Percentiles rank a stretch among this genome's conserved stretches.
These are phyloP conservation scores for Galeruca laticollis DNA, from an alignment of 2,888 invertebrate species.

Conservation along the genomic window DNA sequence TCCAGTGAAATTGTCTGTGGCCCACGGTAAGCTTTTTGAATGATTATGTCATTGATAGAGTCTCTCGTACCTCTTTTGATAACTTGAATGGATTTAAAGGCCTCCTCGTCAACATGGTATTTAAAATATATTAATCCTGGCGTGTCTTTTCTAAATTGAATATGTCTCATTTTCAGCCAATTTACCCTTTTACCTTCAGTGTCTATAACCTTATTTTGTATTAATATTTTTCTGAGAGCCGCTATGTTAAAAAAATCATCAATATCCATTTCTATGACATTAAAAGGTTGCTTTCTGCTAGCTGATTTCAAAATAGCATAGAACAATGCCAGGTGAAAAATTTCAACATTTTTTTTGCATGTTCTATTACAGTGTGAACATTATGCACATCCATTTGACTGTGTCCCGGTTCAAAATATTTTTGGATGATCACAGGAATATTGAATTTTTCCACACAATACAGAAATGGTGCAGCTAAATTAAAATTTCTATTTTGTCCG, in stretches of 20 bases:
- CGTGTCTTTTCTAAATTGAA: conserved; percentile 13
- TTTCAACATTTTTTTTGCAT: conserved; percentile 1
- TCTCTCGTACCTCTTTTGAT: conserved; percentile 14
- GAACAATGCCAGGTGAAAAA: neutral
- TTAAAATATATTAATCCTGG: conserved; percentile 13
- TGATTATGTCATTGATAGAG: conserved; percentile 12
- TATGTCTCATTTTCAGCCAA: conserved; percentile 12
- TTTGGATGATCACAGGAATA: neutral
- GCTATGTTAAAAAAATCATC: neutral
- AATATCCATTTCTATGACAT: neutral
- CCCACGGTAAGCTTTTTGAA: conserved; percentile 13
- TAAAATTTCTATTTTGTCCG: neutral
- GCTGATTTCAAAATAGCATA: neutral
- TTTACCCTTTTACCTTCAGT: conserved; percentile 12
- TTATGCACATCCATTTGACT: neutral
- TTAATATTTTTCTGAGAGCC: conserved; percentile 11
- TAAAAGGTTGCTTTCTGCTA: neutral
- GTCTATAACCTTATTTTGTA: conserved; percentile 13
- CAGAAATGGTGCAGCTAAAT: neutral
- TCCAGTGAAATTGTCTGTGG: conserved; percentile 10
- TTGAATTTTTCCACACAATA: neutral
- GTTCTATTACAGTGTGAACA: neutral
- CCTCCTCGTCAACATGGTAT: conserved; percentile 11
- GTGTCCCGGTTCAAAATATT: neutral
- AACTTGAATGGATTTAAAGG: conserved; percentile 12